These are phyloP conservation scores for Idaea aversata DNA, from an alignment of 2,888 invertebrate genomes.

Conservation along the genomic window DNA sequence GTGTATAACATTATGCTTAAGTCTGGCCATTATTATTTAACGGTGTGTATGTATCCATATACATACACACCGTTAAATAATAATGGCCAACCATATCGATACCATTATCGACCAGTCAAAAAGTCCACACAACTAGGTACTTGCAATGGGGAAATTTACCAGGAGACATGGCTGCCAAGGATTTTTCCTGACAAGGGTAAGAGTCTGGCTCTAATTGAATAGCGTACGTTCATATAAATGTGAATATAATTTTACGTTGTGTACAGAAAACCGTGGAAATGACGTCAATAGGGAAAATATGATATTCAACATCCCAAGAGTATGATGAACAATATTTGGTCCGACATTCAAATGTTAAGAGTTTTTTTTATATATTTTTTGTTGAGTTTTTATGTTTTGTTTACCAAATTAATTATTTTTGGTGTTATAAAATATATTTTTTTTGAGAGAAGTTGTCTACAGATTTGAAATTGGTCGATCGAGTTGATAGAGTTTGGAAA, in stretches of 20 bases:
- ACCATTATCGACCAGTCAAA: too few species aligned
- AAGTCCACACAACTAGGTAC: not conserved
- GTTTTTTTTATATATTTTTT: slow-evolving; percentile 4
- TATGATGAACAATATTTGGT: slow-evolving; percentile 7
- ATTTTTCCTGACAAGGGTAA: slow-evolving; percentile 63
- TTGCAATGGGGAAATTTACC: slow-evolving; percentile 18
- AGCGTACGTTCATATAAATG: slow-evolving; percentile 37
- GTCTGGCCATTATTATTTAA: too few species aligned
- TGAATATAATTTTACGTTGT: slow-evolving; percentile 22
- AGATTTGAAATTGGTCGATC: not conserved
- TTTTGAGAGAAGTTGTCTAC: not conserved
- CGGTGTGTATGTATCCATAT: too few species aligned
- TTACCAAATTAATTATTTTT: not conserved
- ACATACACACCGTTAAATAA: too few species aligned
- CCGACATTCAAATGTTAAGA: slow-evolving; percentile 12
- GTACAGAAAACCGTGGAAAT: slow-evolving; percentile 12
- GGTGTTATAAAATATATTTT: not conserved
- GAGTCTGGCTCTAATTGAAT: slow-evolving; percentile 55
- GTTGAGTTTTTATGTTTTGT: not conserved
- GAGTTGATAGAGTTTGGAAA: not conserved
- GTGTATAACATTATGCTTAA: too few species aligned
- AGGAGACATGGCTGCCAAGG: slow-evolving; percentile 41
- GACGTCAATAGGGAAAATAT: slow-evolving; percentile 26
- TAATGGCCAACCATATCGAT: too few species aligned
- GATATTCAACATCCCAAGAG: slow-evolving; percentile 13